These are phyloP conservation scores for Drosophila trichaetosa DNA, from an alignment of 2,888 invertebrate species.

Conservation along the genomic window DNA sequence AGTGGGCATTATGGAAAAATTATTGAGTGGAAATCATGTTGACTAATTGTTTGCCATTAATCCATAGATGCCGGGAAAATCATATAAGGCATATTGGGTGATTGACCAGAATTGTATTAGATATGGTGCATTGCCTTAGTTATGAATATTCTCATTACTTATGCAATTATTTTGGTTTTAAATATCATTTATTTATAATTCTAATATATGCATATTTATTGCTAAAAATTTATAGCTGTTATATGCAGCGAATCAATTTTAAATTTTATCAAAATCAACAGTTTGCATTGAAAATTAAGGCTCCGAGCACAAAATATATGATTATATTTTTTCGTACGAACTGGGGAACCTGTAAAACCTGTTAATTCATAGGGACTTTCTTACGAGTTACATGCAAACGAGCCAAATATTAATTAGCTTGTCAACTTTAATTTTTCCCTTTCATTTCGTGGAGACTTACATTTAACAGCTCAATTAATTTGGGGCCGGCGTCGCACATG, in stretches of 20 bases:
- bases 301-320: background rate
- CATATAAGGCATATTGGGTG: conserved; percentile 22
- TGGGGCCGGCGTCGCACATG: conserved; percentile 45
- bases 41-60: conserved; percentile 73
- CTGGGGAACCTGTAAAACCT: conserved; percentile 58
- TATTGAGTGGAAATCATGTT: conserved; percentile 71
- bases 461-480: conserved; percentile 81
- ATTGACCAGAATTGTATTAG: conserved; percentile 54
- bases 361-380: conserved; percentile 51
- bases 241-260: background rate
- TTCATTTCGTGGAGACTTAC: conserved; percentile 80
- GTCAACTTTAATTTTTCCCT: conserved; percentile 81
- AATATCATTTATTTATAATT: background rate
- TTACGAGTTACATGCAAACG: conserved; percentile 62
- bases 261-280: background rate
- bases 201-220: background rate
- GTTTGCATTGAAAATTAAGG: background rate
- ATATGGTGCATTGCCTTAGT: conserved; percentile 44
- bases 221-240: background rate
- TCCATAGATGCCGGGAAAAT: conserved; percentile 27
- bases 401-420: conserved; percentile 80
- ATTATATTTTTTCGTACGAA: conserved; percentile 13
- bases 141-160: background rate
- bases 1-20: conserved; percentile 54
- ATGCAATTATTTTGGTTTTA: background rate